Percentiles rank a stretch among this genome's conserved stretches.
Conservation (phyloP, 2,888 invertebrate species). For the Litoditis marina region DNA sequence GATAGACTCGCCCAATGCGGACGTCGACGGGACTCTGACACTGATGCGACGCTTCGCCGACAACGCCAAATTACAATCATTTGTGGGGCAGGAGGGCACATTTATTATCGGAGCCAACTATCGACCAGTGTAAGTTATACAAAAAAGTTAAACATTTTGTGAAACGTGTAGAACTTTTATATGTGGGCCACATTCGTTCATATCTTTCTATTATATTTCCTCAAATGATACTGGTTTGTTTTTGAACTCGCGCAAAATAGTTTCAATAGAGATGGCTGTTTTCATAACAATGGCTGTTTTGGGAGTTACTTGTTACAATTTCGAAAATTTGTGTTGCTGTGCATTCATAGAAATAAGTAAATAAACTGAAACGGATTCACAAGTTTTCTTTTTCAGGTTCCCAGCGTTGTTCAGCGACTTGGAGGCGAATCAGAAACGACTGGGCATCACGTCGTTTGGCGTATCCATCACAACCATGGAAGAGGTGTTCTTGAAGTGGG, state of each 20-base stretch:
- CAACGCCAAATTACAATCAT: slow-evolving; percentile 70
- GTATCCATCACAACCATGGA: slow-evolving; percentile 81
- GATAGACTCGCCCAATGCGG: background rate
- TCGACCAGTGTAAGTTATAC: slow-evolving; percentile 16
- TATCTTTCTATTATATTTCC: too few species aligned
- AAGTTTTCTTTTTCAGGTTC: slow-evolving; percentile 30
- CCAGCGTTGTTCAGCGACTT: slow-evolving; percentile 72
- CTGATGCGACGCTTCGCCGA: slow-evolving; percentile 1
- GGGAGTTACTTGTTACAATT: too few species aligned
- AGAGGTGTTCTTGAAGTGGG: slow-evolving; percentile 80
- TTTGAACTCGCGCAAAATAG: background rate
- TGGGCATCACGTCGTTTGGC: slow-evolving; percentile 77
- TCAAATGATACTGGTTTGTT: background rate
- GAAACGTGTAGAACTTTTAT: too few species aligned
- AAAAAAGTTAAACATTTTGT: too few species aligned
- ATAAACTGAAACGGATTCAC: background rate
- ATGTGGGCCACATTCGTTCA: too few species aligned
- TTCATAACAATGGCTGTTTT: too few species aligned
- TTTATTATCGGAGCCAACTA: slow-evolving; percentile 72
- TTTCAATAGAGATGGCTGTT: background rate
- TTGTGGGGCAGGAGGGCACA: slow-evolving; percentile 75
- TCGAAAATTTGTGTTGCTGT: background rate
- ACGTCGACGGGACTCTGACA: slow-evolving; percentile 7
- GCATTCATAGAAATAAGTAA: background rate
- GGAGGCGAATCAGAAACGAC: slow-evolving; percentile 68